Conservation (phyloP, 2,113 vertebrate species). For the Pseudopodoces humilis region DNA sequence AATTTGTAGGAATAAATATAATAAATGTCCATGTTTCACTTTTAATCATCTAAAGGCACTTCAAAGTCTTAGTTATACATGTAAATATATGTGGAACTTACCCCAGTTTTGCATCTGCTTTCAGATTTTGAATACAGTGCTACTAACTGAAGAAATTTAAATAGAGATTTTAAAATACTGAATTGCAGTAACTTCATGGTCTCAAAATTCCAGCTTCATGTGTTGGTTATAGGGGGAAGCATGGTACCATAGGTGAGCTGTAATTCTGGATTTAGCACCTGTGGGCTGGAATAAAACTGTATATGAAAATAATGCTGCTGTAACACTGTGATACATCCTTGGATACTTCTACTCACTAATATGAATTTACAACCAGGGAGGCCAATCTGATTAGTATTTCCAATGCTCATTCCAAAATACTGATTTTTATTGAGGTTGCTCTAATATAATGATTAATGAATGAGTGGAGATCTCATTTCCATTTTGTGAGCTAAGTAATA, state of each 20-base stretch:
- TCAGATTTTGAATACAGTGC: background rate
- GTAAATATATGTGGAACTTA: background rate
- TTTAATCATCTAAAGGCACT: background rate
- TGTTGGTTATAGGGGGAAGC: background rate
- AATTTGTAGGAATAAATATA: background rate
- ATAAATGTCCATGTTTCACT: background rate
- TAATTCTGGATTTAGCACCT: background rate
- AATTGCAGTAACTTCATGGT: background rate
- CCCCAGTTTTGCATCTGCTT: background rate
- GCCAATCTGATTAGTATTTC: background rate
- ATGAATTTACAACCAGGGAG: background rate
- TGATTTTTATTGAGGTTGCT: background rate
- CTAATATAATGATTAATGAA: background rate
- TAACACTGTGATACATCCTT: background rate
- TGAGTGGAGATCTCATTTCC: background rate
- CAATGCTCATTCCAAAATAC: background rate
- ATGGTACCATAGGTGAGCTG: background rate
- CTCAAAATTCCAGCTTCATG: background rate
- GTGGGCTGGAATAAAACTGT: background rate
- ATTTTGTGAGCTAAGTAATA: background rate
- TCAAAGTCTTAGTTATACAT: background rate
- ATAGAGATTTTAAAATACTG: background rate
- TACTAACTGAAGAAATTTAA: background rate
- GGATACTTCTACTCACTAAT: background rate
- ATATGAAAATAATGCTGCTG: background rate